Evolutionary conservation across 2,797 vertebrate species (phyloP).

Genomic region (Girardinus metallicus): DNA sequence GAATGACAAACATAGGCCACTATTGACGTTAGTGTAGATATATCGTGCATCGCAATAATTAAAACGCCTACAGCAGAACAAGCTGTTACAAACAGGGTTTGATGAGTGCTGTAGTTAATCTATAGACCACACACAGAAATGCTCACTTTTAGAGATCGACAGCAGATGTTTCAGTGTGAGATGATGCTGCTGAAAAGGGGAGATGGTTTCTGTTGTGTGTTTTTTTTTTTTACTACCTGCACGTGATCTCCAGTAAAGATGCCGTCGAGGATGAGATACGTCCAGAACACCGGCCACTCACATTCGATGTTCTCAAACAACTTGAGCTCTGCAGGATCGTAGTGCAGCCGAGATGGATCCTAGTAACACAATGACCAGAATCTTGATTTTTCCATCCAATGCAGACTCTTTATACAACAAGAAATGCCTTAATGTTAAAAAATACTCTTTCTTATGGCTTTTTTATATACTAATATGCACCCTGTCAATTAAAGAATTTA

Average conservation of each 20-base stretch:
- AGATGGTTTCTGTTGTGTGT: not conserved
- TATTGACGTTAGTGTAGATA: no score
- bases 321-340: constrained; percentile 96
- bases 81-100: not conserved
- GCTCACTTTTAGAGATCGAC: not conserved
- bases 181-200: not conserved
- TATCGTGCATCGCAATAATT: not conserved
- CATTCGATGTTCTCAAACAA: constrained; percentile 99
- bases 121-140: not conserved
- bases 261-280: constrained; percentile 94
- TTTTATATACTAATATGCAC: not conserved
- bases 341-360: constrained; percentile 94
- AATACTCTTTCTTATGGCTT: not conserved
- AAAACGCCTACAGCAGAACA: not conserved
- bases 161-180: not conserved
- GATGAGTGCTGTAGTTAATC: not conserved
- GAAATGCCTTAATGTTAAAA: not conserved
- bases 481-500: not conserved
- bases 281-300: constrained; percentile 99
- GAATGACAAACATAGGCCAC: no score
- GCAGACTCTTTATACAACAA: not conserved
- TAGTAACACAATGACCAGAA: constrained; percentile 56
- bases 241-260: constrained; percentile 89
- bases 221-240: constrained; percentile 84
- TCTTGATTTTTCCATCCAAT: not conserved